A percentile compares a stretch with the other conserved stretches of the same genome.
Conservation (phyloP, 2,797 vertebrate species). For the Enteromius thamalakanensis region DNA sequence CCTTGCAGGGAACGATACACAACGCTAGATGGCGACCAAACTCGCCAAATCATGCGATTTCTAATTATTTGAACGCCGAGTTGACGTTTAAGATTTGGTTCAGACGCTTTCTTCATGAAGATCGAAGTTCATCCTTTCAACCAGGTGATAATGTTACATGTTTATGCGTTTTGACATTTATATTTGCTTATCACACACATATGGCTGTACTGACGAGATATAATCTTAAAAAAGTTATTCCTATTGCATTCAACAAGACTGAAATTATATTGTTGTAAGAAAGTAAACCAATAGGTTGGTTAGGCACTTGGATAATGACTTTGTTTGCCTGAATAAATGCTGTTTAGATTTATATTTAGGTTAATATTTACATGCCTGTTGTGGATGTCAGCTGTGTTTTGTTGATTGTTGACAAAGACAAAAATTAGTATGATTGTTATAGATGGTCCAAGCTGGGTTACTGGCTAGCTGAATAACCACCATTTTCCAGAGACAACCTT, state of each 20-base stretch:
- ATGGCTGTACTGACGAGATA: background rate
- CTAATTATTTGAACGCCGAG: background rate
- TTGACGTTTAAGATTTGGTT: background rate
- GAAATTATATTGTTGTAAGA: background rate
- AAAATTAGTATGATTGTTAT: background rate
- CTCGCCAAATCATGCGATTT: background rate
- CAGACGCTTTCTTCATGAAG: background rate
- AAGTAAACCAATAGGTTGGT: background rate
- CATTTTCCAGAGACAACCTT: background rate
- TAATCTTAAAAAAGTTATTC: background rate
- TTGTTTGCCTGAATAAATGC: background rate
- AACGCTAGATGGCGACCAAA: conserved; percentile 42
- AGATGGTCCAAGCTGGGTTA: background rate
- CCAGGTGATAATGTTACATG: background rate
- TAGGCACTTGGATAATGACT: background rate
- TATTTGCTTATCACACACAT: background rate
- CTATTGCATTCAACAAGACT: background rate
- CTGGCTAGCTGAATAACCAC: background rate
- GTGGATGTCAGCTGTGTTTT: background rate
- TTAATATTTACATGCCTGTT: background rate
- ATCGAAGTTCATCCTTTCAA: background rate
- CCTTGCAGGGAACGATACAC: background rate
- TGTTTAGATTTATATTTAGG: background rate
- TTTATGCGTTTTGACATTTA: background rate
- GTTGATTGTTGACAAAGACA: background rate